Conservation (phyloP, 2,113 vertebrate species). For the Neotoma lepida region DNA sequence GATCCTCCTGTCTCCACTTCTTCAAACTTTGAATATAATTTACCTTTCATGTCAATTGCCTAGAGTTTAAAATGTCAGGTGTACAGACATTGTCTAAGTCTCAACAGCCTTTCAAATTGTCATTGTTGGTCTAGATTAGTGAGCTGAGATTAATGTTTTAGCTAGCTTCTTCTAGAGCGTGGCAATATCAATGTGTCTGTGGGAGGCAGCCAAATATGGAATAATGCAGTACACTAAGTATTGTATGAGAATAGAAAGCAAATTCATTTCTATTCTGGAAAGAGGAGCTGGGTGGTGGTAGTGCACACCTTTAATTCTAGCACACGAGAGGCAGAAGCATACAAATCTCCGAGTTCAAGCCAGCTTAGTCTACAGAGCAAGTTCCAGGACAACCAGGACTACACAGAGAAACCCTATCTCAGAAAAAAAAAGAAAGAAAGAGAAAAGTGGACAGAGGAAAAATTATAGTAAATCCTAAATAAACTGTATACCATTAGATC, state of each 20-base stretch:
- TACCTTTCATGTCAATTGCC: not conserved
- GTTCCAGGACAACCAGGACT: not conserved
- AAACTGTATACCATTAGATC: not conserved
- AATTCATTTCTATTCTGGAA: not conserved
- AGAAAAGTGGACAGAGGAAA: not conserved
- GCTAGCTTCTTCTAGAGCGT: conserved; percentile 5
- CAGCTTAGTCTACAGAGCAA: not conserved
- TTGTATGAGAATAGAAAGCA: not conserved
- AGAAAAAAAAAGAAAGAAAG: not conserved
- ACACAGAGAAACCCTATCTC: not conserved
- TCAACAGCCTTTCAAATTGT: not conserved
- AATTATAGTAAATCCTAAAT: not conserved
- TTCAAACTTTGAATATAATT: not conserved
- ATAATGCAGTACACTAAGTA: not conserved
- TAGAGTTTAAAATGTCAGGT: not conserved
- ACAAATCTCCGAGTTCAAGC: not conserved
- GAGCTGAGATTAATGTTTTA: not conserved
- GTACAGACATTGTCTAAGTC: not conserved
- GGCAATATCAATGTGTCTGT: not conserved
- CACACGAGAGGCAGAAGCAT: not conserved
- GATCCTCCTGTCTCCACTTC: not conserved
- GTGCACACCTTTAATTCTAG: not conserved
- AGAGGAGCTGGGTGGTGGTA: not conserved
- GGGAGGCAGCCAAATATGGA: not conserved
- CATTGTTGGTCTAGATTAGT: conserved; percentile 4